Evolutionary conservation across 2,888 invertebrate genomes (phyloP).

Genomic region (Drosophila acutilabella): DNA sequence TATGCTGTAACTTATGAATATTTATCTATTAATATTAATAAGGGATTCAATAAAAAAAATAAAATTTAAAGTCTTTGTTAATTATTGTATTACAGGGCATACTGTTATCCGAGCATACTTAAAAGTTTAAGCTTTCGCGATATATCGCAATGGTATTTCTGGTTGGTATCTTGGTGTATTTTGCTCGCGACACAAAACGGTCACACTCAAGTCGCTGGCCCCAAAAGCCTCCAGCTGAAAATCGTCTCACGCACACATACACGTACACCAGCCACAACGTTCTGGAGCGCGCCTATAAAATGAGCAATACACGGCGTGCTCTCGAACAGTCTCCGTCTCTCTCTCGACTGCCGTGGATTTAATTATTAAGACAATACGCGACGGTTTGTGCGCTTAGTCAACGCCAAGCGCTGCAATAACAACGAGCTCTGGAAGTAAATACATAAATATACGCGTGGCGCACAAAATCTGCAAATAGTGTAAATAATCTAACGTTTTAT

Average conservation of each 20-base stretch:
- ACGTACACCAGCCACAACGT: slow-evolving; percentile 5
- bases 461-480: slow-evolving; percentile 29
- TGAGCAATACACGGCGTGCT: slow-evolving; percentile 48
- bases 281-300: slow-evolving; percentile 63
- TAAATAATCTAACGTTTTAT: not conserved
- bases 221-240: slow-evolving; percentile 51
- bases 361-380: slow-evolving; percentile 40
- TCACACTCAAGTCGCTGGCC: slow-evolving; percentile 27
- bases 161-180: slow-evolving; percentile 18
- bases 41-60: slow-evolving; percentile 53
- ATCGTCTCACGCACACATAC: slow-evolving; percentile 15
- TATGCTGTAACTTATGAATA: slow-evolving; percentile 69
- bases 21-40: slow-evolving; percentile 57
- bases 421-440: slow-evolving; percentile 47
- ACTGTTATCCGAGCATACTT: not conserved
- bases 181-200: slow-evolving; percentile 1
- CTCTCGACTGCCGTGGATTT: slow-evolving; percentile 34
- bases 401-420: slow-evolving; percentile 45
- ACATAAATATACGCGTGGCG: slow-evolving; percentile 52
- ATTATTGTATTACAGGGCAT: not conserved
- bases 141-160: slow-evolving; percentile 2
- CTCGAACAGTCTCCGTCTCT: slow-evolving; percentile 51
- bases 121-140: not conserved
- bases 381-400: slow-evolving; percentile 41
- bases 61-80: not conserved